Base-by-base conservation (phyloP, 2,113 vertebrate genomes). In the Poeciliopsis prolifica region DNA sequence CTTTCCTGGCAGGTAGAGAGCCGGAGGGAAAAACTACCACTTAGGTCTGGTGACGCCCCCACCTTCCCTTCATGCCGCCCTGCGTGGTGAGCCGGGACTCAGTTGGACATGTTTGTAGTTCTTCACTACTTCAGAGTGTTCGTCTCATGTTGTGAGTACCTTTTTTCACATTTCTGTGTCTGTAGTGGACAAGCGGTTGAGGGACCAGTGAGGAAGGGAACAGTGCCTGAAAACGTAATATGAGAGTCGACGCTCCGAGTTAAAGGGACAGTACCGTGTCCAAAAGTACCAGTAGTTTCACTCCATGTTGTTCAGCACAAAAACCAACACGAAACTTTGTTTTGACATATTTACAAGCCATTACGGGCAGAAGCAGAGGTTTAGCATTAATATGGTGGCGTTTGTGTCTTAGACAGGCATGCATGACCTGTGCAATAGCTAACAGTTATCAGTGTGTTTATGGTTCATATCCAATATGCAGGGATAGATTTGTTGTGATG, bases 1-100 rank as follows among this genome's bases (percentile, higher is more conserved):
- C 74, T 95, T 94, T 74, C 94, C 94, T 3, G 75, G 87, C 71
- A 87, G 88, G 67, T 94, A 92, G 82, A 90, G 13, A 0, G 29
- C 58, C 31, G 67, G 28, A 37, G n/a, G 65, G 62, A 31, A 64
- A 68, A 54, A 35, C 40, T 60, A 29, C 65, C 48, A 28, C 51
- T 19, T 28, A 8, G 65, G 65, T 69, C 68, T 26, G 66, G 73
- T 33, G 72, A 63, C 15, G 61, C 72, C 75, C 77, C 78, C 72
- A 65, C 30, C 72, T 48, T 67, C 44, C 58, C 70, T 44, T 66
- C 22, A 13, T 19, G 13, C 70, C 33, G 42, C 72, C 37, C 72
- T 29, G 65, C 19, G 69, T 37, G 66, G 67, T 0, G 72, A 54
- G 71, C 77, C 8, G 14, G 48, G 75, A 58, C 26, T 68, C 51